A percentile compares a stretch with the other conserved stretches of the same genome.
Conservation (phyloP, 2,113 vertebrate species). For the Abramis brama region DNA sequence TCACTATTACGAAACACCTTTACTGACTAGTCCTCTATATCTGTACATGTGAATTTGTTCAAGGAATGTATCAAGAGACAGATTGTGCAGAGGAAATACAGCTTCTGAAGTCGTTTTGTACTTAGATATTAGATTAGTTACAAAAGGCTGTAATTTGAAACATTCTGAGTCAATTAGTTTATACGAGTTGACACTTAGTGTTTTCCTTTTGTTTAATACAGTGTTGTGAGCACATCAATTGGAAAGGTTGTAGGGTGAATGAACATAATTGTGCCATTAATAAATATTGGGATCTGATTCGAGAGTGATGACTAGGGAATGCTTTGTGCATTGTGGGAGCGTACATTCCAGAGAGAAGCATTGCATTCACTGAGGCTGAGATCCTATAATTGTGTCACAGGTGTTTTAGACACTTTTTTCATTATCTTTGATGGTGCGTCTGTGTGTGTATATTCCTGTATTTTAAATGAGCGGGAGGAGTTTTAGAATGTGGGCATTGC, state of each 20-base stretch:
- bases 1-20: slow-evolving; percentile 43
- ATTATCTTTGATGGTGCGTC: slow-evolving; percentile 64
- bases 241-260: slow-evolving; percentile 16
- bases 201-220: slow-evolving; percentile 30
- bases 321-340: slow-evolving; percentile 66
- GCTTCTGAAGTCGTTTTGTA: background rate
- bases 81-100: slow-evolving; percentile 35
- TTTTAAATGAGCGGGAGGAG: slow-evolving; percentile 64
- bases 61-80: slow-evolving; percentile 49
- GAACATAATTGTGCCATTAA: slow-evolving; percentile 53
- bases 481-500: slow-evolving; percentile 55
- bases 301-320: slow-evolving; percentile 38
- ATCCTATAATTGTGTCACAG: slow-evolving; percentile 64
- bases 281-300: slow-evolving; percentile 39
- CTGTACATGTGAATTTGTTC: slow-evolving; percentile 37
- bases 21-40: slow-evolving; percentile 42
- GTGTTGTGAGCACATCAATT: slow-evolving; percentile 52
- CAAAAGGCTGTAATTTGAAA: slow-evolving; percentile 27
- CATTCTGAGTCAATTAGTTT: slow-evolving; percentile 16
- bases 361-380: slow-evolving; percentile 72
- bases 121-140: background rate
- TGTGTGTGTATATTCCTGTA: slow-evolving; percentile 52
- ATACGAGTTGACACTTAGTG: slow-evolving; percentile 45
- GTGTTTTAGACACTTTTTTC: slow-evolving; percentile 51
- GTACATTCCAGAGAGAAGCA: slow-evolving; percentile 80